A percentile compares a stretch with the other conserved stretches of the same genome.
These are phyloP conservation scores for Centropus bengalensis DNA, from an alignment of 2,113 vertebrate genomes.

Conservation along the genomic window DNA sequence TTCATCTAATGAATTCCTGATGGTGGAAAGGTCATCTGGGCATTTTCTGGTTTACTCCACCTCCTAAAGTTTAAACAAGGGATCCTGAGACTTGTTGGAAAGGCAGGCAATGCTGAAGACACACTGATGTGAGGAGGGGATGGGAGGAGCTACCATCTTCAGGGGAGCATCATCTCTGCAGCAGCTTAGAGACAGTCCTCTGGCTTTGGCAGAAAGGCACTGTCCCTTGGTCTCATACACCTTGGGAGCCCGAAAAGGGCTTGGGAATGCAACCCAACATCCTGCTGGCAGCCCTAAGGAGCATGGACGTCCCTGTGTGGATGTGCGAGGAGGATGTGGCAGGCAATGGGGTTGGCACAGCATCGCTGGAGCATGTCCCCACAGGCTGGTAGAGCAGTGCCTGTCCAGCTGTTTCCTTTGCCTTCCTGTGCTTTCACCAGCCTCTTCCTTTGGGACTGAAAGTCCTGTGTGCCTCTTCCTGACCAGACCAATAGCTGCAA, in stretches of 20 bases:
- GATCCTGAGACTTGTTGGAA: neutral
- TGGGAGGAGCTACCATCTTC: neutral
- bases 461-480: neutral
- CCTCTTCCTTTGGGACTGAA: conserved; percentile 27
- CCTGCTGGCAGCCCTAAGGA: neutral
- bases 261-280: neutral
- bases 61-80: neutral
- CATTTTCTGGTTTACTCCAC: neutral
- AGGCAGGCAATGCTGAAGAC: rapidly evolving
- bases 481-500: neutral
- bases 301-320: neutral
- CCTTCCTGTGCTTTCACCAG: conserved; percentile 36
- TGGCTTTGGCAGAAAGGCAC: neutral
- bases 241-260: neutral
- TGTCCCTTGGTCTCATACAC: rapidly evolving
- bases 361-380: neutral
- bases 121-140: neutral
- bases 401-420: neutral
- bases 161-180: rapidly evolving
- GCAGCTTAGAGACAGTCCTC: neutral
- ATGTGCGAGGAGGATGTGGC: rapidly evolving
- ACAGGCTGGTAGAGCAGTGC: rapidly evolving
- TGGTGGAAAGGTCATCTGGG: neutral
- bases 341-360: neutral
- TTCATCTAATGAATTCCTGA: neutral